Evolutionary conservation across 2,113 vertebrate genomes (phyloP).

Genomic region (Mormyrus iriodes): DNA sequence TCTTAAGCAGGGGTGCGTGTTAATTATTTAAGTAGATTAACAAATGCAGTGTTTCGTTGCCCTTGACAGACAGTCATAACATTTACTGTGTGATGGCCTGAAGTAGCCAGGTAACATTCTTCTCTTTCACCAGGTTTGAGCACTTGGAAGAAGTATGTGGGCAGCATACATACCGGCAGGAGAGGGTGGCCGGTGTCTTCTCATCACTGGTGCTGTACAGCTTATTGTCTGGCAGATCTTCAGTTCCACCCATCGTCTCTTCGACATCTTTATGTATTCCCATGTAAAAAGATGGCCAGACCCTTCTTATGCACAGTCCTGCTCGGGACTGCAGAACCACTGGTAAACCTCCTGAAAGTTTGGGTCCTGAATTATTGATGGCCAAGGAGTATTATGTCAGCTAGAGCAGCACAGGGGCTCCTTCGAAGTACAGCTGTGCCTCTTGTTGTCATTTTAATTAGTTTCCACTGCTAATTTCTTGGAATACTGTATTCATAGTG

Average conservation of each 20-base stretch:
- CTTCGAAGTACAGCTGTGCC: not conserved
- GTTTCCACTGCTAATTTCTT: not conserved
- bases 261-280: constrained; percentile 64
- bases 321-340: constrained; percentile 23
- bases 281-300: not conserved
- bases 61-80: not conserved
- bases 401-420: constrained; percentile 61
- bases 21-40: not conserved
- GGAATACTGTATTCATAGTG: not conserved
- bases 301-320: constrained; percentile 26
- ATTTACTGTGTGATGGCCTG: not conserved
- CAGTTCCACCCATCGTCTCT: constrained; percentile 71
- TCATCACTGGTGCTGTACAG: constrained; percentile 61
- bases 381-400: constrained; percentile 60
- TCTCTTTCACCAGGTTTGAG: not conserved
- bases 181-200: constrained; percentile 55
- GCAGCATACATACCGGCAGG: constrained; percentile 48
- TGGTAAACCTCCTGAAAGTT: constrained; percentile 54
- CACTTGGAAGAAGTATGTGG: not conserved
- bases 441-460: not conserved
- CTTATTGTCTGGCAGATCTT: constrained; percentile 78
- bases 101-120: not conserved
- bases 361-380: constrained; percentile 80
- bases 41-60: not conserved
- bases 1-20: not conserved